Conservation (phyloP, 2,888 invertebrate genomes). For the Himalopsyche tibetana region DNA sequence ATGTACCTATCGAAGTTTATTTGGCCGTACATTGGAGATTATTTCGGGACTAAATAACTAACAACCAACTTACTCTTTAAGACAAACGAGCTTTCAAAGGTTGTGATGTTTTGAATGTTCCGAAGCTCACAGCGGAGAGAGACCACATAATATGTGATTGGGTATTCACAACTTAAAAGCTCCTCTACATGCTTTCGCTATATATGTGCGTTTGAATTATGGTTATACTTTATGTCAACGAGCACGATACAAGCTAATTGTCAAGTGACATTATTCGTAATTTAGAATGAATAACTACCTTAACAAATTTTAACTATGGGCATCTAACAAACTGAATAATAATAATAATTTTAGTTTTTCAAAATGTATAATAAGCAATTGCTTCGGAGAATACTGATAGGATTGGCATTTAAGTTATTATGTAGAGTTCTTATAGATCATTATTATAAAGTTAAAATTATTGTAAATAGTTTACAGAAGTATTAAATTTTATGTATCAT, state of each 20-base stretch:
- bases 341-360: too few relatives aligned
- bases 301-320: too few relatives aligned
- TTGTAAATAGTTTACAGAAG: too few relatives aligned
- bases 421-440: too few relatives aligned
- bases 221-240: neutral
- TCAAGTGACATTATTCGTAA: neutral
- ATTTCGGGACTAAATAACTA: conserved; percentile 28
- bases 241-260: conserved; percentile 1
- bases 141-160: conserved; percentile 32
- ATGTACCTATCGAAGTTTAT: conserved; percentile 6
- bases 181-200: neutral
- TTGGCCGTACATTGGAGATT: conserved; percentile 20
- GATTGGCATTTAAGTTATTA: too few relatives aligned
- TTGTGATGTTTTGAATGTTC: conserved; percentile 23
- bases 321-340: too few relatives aligned
- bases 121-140: conserved; percentile 5
- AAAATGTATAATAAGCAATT: too few relatives aligned
- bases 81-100: conserved; percentile 21
- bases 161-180: conserved; percentile 17
- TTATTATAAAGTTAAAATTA: too few relatives aligned
- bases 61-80: conserved; percentile 4
- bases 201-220: conserved; percentile 6
- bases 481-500: too few relatives aligned
- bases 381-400: too few relatives aligned
- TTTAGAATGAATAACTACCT: neutral